Evolutionary conservation across 2,888 invertebrate genomes (phyloP), one percentile per base, ranked within the genome.

Genomic region (Patella ulyssiponensis): DNA sequence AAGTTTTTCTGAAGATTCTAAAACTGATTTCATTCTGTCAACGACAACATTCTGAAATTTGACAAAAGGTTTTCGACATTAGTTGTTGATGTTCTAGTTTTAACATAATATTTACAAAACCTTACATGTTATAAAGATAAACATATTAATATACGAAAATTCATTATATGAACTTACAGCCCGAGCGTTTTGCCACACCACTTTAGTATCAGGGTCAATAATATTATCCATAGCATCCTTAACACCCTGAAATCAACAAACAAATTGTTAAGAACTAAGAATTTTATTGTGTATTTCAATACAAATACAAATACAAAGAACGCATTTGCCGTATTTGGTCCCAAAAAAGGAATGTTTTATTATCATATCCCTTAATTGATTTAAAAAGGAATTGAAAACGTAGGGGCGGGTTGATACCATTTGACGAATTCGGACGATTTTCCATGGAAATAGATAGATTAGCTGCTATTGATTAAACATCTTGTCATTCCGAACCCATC

Each of bases 221-320:
- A 88, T 83, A 77, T 83, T 85, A 71, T 81, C 84, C 11, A 86
- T 80, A 9, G 84, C 83, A 71, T 83, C 79, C 2, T 84, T 84
- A 75, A 82, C 86, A 11, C 73, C 64, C 82, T 84, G 77, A 54
- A 76, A 76, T 23, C 15, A 44, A 54, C 44, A 44, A 44, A 44
- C 44, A 44, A 44, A 44, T 44, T 44, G 44, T 44, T 44, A 44
- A 44, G 44, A 7, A 9, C 44, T 9, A 9, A 44, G 44, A 9
- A 7, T 44, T 44, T 44, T 44, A 44, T 44, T 44, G 44, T 44
- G 44, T 0, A 7, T 44, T 44, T 44, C 15, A 73, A 44, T 69
- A 64, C 44, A 64, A 33, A 17, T 69, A 58, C 74, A 33, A 44
- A 58, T 69, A 9, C 4, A 44, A 9, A 33, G 1, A 44, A 44